phyloP scores from a whole-genome alignment of 2,113 vertebrate species.

The Aleadryas rufinucha region DNA sequence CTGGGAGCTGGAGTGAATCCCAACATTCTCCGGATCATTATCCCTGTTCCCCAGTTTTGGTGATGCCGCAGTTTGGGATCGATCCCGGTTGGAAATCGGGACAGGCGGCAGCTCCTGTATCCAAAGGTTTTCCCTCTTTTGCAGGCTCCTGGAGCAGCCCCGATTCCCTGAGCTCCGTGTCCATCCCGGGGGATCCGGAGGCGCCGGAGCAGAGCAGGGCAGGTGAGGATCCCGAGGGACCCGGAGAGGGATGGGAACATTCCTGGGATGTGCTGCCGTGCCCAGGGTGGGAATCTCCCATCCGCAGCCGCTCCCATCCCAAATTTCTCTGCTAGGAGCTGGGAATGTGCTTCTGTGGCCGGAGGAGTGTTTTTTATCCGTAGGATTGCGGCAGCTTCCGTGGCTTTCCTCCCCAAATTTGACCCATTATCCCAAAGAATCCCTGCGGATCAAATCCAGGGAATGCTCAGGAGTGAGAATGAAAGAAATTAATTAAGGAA shows the following conservation, averaged over 20 bases:
- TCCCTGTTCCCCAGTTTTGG: fast-evolving
- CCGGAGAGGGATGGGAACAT: not conserved
- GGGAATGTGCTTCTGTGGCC: fast-evolving
- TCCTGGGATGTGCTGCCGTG: fast-evolving
- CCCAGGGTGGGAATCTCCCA: not conserved
- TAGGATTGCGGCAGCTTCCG: fast-evolving
- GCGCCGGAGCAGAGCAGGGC: not conserved
- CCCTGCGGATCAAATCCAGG: fast-evolving
- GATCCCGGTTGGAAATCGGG: fast-evolving
- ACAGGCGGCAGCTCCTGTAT: not conserved
- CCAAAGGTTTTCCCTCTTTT: not conserved
- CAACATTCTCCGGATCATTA: fast-evolving
- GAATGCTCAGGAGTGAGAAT: not conserved
- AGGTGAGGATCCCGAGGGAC: not conserved
- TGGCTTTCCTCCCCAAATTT: not conserved
- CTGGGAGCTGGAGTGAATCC: not conserved
- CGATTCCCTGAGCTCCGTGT: not conserved
- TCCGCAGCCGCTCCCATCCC: not conserved
- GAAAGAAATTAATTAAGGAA: not conserved
- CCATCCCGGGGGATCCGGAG: not conserved
- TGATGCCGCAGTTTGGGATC: fast-evolving
- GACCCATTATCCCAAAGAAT: not conserved
- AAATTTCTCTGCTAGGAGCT: not conserved
- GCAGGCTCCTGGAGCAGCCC: not conserved
- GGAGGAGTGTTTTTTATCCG: not conserved